Percentiles rank a stretch among this genome's conserved stretches.
Evolutionary conservation across 2,113 vertebrate genomes (phyloP).

Genomic region (Mormyrus lacerda): DNA sequence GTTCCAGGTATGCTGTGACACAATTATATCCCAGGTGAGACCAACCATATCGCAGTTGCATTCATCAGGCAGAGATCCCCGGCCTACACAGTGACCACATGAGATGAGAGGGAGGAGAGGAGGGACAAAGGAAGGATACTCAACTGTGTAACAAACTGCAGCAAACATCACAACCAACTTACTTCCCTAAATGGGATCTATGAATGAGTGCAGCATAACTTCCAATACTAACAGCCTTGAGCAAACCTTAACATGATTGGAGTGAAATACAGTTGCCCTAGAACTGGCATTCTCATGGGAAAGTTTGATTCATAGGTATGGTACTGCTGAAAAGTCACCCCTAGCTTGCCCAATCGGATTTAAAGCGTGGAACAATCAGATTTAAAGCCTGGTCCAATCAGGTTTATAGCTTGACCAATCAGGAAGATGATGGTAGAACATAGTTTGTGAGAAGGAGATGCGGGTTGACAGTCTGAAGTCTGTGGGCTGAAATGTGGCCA

Average conservation of each 20-base stretch:
- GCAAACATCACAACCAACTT: neutral
- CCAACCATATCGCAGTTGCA: neutral
- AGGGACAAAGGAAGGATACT: neutral
- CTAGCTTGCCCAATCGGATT: neutral
- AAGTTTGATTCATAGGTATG: neutral
- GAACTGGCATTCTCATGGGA: neutral
- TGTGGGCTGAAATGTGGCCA: neutral
- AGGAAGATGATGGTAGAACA: neutral
- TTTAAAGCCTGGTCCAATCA: neutral
- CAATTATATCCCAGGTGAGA: neutral
- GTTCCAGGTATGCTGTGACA: neutral
- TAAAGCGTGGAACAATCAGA: neutral
- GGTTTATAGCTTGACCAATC: neutral
- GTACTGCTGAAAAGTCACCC: neutral
- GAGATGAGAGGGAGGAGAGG: neutral
- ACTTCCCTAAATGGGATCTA: neutral
- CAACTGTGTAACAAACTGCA: neutral
- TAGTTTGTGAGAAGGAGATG: neutral
- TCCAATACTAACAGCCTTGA: neutral
- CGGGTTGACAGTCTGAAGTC: neutral
- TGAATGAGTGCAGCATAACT: neutral
- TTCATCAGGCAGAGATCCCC: neutral
- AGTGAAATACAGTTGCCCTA: neutral
- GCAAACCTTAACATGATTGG: neutral
- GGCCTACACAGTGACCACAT: neutral